These are phyloP conservation scores for Scartelaos histophorus DNA, from an alignment of 2,113 vertebrate genomes.

Conservation along the genomic window DNA sequence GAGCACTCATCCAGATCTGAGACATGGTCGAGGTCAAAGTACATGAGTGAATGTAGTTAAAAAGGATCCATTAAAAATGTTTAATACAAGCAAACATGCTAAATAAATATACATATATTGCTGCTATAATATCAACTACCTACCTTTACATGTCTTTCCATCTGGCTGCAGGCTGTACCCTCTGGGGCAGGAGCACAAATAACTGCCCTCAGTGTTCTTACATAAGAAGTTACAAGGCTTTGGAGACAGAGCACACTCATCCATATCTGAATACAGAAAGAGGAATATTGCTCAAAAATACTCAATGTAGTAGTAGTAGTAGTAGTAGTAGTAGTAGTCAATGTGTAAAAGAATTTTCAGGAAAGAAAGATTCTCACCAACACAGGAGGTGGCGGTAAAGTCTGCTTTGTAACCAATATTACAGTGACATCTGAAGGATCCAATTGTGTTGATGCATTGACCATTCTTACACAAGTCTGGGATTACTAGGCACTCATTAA, in stretches of 20 bases:
- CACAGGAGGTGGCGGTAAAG: conserved; percentile 81
- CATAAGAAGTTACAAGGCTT: conserved; percentile 93
- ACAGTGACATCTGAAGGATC: conserved; percentile 93
- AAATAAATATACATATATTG: neutral
- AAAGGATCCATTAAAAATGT: neutral
- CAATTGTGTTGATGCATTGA: conserved; percentile 91
- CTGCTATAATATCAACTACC: neutral
- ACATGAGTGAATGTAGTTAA: neutral
- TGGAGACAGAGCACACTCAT: conserved; percentile 89
- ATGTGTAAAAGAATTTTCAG: neutral
- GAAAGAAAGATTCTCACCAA: conserved; percentile 75
- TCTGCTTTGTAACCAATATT: conserved; percentile 83
- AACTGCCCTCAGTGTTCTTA: conserved; percentile 94
- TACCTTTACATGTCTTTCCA: conserved; percentile 94
- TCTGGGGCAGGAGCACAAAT: conserved; percentile 90
- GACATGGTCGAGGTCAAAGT: neutral
- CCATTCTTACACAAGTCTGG: conserved; percentile 86
- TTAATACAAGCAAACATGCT: neutral
- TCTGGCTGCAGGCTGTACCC: conserved; percentile 90
- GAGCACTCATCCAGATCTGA: conserved; percentile 93
- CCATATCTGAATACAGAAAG: conserved; percentile 78
- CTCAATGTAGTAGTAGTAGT: too few species aligned
- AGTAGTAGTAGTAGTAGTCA: too few species aligned
- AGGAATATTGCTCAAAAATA: neutral
- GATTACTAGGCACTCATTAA: conserved; percentile 90